phyloP scores from a whole-genome alignment of 2,113 vertebrate species.

The Panurus biarmicus region DNA sequence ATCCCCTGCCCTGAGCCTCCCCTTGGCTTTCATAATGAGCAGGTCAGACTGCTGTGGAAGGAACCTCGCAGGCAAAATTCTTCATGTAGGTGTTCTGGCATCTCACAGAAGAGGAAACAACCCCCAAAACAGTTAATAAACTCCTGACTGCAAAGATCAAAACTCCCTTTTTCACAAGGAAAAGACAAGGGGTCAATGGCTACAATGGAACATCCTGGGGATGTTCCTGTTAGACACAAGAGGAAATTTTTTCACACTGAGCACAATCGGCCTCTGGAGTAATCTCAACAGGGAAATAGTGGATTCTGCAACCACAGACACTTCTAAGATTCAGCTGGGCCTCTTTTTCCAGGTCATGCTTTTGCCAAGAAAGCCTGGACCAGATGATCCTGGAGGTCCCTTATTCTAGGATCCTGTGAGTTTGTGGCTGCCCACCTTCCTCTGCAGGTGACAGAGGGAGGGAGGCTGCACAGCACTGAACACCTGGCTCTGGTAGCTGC shows the following conservation, averaged over 20 bases:
- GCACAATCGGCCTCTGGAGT: neutral
- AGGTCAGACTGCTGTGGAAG: neutral
- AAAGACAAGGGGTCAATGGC: neutral
- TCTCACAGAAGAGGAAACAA: neutral
- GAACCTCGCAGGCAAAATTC: neutral
- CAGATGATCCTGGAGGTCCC: neutral
- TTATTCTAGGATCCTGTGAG: neutral
- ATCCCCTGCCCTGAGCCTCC: neutral
- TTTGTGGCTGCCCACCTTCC: neutral
- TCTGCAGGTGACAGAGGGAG: neutral
- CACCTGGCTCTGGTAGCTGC: neutral
- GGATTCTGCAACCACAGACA: neutral
- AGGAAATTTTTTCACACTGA: neutral
- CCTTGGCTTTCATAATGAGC: accelerated
- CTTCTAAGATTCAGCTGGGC: neutral
- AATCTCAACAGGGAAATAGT: neutral
- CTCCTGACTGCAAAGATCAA: neutral
- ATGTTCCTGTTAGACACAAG: neutral
- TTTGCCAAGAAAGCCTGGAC: neutral
- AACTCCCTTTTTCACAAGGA: neutral
- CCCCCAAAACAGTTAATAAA: neutral
- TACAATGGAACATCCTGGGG: accelerated
- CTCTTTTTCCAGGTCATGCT: neutral
- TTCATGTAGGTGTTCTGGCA: neutral
- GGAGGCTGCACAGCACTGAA: neutral